A percentile compares a stretch with the other conserved stretches of the same genome.
phyloP scores from a whole-genome alignment of 2,797 vertebrate species.

The Choloepus didactylus region DNA sequence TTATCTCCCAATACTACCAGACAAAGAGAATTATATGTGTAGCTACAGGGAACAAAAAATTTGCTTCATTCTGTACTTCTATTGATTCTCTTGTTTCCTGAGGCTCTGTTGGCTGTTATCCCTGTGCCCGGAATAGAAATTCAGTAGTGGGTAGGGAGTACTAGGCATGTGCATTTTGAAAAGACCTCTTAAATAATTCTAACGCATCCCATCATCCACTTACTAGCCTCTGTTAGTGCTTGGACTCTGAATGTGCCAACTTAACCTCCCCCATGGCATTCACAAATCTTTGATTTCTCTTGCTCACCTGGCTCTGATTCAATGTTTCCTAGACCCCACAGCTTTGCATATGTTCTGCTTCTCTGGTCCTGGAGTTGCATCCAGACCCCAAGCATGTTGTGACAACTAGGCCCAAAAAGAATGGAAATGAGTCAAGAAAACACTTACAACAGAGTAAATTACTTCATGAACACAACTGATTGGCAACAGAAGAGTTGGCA shows the following conservation, averaged over 20 bases:
- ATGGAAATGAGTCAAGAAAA: constrained; percentile 10
- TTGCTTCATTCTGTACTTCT: not conserved
- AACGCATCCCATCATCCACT: not conserved
- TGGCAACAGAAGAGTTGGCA: not conserved
- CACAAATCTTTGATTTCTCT: not conserved
- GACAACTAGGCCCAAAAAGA: not conserved
- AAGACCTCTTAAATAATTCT: constrained; percentile 26
- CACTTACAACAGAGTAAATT: not conserved
- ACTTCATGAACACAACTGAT: not conserved
- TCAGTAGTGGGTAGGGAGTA: not conserved
- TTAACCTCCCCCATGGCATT: not conserved
- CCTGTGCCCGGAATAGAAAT: not conserved
- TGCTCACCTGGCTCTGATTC: not conserved
- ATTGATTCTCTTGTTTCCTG: not conserved
- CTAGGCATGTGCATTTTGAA: not conserved
- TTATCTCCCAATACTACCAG: not conserved
- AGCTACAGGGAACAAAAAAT: not conserved
- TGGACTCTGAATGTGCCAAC: not conserved
- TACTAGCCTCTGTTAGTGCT: not conserved
- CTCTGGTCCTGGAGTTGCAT: constrained; percentile 18
- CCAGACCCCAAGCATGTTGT: not conserved
- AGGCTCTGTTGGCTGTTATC: not conserved
- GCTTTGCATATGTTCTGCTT: constrained; percentile 6
- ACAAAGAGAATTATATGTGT: not conserved
- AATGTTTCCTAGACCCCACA: not conserved